A percentile compares a stretch with the other conserved stretches of the same genome.
Evolutionary conservation across 2,113 vertebrate species (phyloP).

Genomic region (Sceloporus undulatus): DNA sequence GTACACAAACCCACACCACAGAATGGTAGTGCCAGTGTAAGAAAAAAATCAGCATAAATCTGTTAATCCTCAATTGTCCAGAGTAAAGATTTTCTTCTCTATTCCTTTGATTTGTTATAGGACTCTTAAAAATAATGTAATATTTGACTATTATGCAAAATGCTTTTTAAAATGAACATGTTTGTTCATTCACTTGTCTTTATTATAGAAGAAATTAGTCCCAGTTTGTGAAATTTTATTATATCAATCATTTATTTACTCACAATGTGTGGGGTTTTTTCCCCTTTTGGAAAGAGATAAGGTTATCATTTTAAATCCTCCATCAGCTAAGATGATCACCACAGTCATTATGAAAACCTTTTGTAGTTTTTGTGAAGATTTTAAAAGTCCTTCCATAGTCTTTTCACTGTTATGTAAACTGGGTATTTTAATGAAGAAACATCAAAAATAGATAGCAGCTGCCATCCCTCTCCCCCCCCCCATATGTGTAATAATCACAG

Average conservation of each 20-base stretch:
- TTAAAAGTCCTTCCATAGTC: neutral
- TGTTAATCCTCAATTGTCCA: too few relatives aligned
- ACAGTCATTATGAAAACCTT: neutral
- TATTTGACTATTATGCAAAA: neutral
- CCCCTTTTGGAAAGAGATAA: slow-evolving; percentile 3
- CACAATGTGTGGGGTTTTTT: neutral
- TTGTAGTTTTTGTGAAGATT: slow-evolving; percentile 1
- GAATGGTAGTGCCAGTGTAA: too few relatives aligned
- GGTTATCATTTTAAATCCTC: neutral
- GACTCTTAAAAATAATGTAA: neutral
- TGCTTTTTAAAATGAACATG: neutral
- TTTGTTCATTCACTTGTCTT: neutral
- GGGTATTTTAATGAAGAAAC: neutral
- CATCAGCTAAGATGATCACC: neutral
- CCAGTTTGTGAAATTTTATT: neutral
- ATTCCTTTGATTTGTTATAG: too few relatives aligned
- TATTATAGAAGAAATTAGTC: neutral
- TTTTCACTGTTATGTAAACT: slow-evolving; percentile 26
- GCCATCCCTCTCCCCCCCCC: neutral
- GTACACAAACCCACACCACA: too few relatives aligned
- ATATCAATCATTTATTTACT: neutral
- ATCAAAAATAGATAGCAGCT: slow-evolving; percentile 25
- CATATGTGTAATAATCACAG: slow-evolving; percentile 14
- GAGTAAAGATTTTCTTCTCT: too few relatives aligned
- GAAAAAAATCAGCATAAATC: too few relatives aligned